Conservation (phyloP, 2,888 invertebrate species). For the Zygaena filipendulae region DNA sequence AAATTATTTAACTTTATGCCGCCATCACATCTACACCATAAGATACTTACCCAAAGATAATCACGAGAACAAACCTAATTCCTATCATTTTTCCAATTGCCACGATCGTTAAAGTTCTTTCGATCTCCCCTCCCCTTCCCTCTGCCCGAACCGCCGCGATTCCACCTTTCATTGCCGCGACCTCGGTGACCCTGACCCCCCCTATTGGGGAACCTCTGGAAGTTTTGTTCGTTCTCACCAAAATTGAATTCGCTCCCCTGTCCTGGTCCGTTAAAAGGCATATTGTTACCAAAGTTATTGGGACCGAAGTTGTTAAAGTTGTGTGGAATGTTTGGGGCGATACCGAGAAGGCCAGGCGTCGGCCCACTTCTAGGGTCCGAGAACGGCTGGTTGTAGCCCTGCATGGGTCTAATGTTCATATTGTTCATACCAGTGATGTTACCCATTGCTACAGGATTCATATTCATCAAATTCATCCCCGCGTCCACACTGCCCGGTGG, state of each 20-base stretch:
- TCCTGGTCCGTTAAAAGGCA: conserved; percentile 53
- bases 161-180: conserved; percentile 57
- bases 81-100: conserved; percentile 65
- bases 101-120: conserved; percentile 59
- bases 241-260: conserved; percentile 50
- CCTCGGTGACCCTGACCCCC: conserved; percentile 48
- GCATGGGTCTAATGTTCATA: conserved; percentile 50
- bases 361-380: conserved; percentile 59
- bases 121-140: conserved; percentile 49
- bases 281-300: conserved; percentile 51
- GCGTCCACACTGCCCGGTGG: conserved; percentile 36
- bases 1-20: conserved; percentile 11
- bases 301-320: conserved; percentile 53
- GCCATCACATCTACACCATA: conserved; percentile 10
- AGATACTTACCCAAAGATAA: too few relatives aligned
- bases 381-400: conserved; percentile 47
- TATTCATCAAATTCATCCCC: conserved; percentile 54
- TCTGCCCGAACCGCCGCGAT: conserved; percentile 51
- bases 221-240: conserved; percentile 53
- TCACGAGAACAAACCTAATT: too few relatives aligned
- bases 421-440: conserved; percentile 33
- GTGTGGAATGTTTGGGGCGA: conserved; percentile 65
- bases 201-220: conserved; percentile 48
- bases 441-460: conserved; percentile 51
- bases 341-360: conserved; percentile 67